Base-by-base conservation (phyloP, 64 coral and sea anemone genomes). In the Montipora efflorescens region DNA sequence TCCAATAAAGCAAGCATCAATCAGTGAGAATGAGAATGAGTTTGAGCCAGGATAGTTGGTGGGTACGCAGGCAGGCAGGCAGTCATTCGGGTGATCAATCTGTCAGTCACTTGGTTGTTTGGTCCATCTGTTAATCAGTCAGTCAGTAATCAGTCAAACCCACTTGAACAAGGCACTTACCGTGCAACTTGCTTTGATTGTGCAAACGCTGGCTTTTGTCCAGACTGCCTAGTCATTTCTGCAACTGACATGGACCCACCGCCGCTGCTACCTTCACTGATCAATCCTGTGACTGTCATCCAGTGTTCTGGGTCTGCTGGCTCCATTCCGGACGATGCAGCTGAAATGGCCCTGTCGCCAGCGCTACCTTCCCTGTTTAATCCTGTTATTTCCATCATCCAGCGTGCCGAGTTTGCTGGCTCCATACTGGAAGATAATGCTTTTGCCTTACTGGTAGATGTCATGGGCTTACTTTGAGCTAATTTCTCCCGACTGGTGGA, bases 371-470 rank as follows among this genome's bases (percentile, higher is more conserved):
- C 76, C 16, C 13, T 78, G 76, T 2, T 49, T 46, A 50, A n/a
- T 6, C 16, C 47, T 49, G 47, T 2, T 13, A 18, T 36, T 1
- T 36, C 28, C 28, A 36, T 1, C 28, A 36, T 36, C 36, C 36
- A 36, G 36, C 36, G 36, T 36, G 36, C 2, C 3, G 81, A 57
- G 47, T 23, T 28, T 6, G 36, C 12, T 4, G 62, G 3, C 4
- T 55, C 52, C 10, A 14, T 12, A 4, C 62, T 67, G 16, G 8
- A 9, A 67, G 62, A 13, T 36, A 2, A 14, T 15, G 68, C 68
- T 21, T 71, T 11, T 71, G 3, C 22, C 82, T 23, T 71, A 85
- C 82, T 85, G 82, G 82, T 13, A 44, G 61, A 70, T 85, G 67
- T 85, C 18, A 14, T 71, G 47, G 28, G 43, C 43, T 85, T 85